Percentiles rank a stretch among this genome's conserved stretches.
Evolutionary conservation across 2,113 vertebrate genomes (phyloP).

Genomic region (Lycocorax pyrrhopterus): DNA sequence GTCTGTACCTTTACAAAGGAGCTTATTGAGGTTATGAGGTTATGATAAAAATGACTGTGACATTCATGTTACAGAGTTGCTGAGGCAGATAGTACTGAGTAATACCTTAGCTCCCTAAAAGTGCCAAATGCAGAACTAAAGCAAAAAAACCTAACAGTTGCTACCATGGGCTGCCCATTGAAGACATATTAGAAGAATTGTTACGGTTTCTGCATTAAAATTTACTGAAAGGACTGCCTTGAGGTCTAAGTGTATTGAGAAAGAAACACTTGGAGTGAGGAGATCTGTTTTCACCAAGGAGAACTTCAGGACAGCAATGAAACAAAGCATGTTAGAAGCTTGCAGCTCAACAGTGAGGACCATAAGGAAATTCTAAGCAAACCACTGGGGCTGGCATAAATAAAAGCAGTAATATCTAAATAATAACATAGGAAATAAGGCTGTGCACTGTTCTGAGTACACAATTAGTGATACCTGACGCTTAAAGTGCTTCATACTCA

Average conservation of each 20-base stretch:
- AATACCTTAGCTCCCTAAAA: not conserved
- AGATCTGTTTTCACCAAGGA: not conserved
- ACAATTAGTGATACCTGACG: not conserved
- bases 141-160: not conserved
- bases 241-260: not conserved
- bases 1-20: not conserved
- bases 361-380: not conserved
- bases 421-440: not conserved
- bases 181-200: not conserved
- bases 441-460: not conserved
- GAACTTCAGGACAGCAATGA: not conserved
- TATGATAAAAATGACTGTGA: not conserved
- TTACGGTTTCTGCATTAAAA: not conserved
- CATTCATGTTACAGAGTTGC: not conserved
- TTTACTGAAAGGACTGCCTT: not conserved
- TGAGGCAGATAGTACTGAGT: not conserved
- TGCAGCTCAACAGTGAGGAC: not conserved
- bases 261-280: not conserved
- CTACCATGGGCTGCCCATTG: not conserved
- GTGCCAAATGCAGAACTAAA: not conserved
- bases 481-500: not conserved
- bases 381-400: not conserved
- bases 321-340: not conserved
- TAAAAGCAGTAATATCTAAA: not conserved
- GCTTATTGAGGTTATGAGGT: not conserved